A percentile compares a stretch with the other conserved stretches of the same genome.
These are phyloP conservation scores for Tipula vernalis DNA, from an alignment of 2,888 invertebrate species.

Conservation along the genomic window DNA sequence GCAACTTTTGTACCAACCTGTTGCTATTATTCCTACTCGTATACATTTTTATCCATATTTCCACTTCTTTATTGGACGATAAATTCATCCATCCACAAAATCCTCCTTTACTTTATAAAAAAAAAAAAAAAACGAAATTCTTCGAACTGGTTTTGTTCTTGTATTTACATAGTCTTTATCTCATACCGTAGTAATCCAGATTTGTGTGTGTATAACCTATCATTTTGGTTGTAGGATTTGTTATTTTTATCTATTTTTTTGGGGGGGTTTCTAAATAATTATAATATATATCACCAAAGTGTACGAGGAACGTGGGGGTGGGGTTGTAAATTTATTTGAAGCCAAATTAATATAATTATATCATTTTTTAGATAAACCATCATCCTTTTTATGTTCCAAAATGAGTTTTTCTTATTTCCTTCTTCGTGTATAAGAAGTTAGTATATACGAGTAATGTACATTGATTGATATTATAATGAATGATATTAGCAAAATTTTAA, in stretches of 20 bases:
- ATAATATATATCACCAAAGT: background rate
- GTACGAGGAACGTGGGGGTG: background rate
- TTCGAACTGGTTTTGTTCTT: background rate
- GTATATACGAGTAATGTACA: background rate
- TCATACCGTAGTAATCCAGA: background rate
- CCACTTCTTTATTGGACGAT: background rate
- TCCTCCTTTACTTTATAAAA: background rate
- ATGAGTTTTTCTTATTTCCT: background rate
- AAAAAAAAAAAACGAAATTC: background rate
- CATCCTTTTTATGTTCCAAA: background rate
- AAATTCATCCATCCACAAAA: background rate
- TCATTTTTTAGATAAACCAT: background rate
- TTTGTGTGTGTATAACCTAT: background rate
- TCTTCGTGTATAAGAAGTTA: background rate
- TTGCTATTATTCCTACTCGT: background rate
- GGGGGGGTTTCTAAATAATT: background rate
- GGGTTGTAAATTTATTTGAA: background rate
- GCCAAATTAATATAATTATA: background rate
- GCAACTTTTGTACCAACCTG: background rate
- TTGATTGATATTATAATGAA: background rate
- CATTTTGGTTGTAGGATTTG: background rate
- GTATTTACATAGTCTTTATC: background rate
- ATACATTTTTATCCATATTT: background rate
- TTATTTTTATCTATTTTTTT: background rate
- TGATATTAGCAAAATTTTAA: background rate